Evolutionary conservation across 2,888 invertebrate genomes (phyloP).

Genomic region (Sarcophaga rosellei): DNA sequence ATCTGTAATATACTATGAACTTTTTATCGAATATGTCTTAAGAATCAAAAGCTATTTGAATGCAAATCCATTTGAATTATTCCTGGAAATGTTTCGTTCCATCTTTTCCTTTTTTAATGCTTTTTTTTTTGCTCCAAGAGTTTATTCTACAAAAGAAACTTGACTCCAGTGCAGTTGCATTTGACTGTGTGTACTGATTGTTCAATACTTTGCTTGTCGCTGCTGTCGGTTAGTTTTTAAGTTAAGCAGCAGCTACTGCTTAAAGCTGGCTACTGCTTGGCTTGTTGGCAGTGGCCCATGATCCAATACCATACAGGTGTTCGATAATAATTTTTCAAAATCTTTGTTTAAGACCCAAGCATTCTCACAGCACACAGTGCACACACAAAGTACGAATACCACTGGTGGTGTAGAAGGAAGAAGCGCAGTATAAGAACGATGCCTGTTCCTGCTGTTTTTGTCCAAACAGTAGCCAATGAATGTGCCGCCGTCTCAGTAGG

Average conservation of each 20-base stretch:
- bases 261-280: conserved; percentile 6
- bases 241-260: not conserved
- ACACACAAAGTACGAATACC: not conserved
- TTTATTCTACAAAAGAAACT: not conserved
- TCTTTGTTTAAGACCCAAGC: conserved; percentile 50
- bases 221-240: conserved; percentile 13
- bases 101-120: not conserved
- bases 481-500: conserved; percentile 55
- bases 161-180: not conserved
- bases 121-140: not conserved
- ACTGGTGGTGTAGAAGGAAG: not conserved
- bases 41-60: conserved; percentile 68
- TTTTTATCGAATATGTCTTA: conserved; percentile 56
- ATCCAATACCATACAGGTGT: conserved; percentile 71
- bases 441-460: not conserved
- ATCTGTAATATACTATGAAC: conserved; percentile 39
- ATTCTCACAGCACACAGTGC: not conserved
- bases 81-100: conserved; percentile 59
- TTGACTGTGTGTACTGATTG: not conserved
- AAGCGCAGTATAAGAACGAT: not conserved
- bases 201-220: conserved; percentile 3
- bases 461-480: conserved; percentile 63
- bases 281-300: conserved; percentile 52
- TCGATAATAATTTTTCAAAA: conserved; percentile 72
- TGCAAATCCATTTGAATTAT: conserved; percentile 69